Percentiles rank a stretch among this genome's conserved stretches.
Evolutionary conservation across 2,113 vertebrate species (phyloP).

Genomic region (Crotalus tigris): DNA sequence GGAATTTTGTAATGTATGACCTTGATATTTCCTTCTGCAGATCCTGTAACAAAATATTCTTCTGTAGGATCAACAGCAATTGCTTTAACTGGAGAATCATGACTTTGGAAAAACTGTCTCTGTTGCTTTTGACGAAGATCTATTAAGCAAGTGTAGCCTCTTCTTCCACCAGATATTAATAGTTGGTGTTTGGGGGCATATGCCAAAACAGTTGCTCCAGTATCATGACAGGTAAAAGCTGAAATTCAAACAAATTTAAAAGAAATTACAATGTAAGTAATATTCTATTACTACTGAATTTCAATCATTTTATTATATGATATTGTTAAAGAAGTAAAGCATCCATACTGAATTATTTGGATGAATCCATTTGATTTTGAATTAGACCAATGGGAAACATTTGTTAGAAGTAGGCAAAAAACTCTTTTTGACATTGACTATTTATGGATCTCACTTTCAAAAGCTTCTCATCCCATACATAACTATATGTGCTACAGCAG

Average conservation of each 20-base stretch:
- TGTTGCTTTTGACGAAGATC: conserved; percentile 86
- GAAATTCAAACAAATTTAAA: conserved; percentile 49
- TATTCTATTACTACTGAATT: not conserved
- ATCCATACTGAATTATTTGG: not conserved
- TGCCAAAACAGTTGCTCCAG: conserved; percentile 89
- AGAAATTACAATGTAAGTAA: not conserved
- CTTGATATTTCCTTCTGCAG: conserved; percentile 97
- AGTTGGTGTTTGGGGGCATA: conserved; percentile 91
- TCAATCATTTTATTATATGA: not conserved
- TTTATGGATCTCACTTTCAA: not conserved
- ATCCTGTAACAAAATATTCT: conserved; percentile 93
- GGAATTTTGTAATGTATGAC: conserved; percentile 61
- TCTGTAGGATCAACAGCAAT: conserved; percentile 88
- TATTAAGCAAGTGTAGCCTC: conserved; percentile 88
- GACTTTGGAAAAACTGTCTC: conserved; percentile 91
- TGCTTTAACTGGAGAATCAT: conserved; percentile 94
- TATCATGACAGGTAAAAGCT: conserved; percentile 94
- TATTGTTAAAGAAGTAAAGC: not conserved
- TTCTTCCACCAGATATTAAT: conserved; percentile 91
- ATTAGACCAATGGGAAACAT: not conserved
- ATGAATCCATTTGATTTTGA: not conserved
- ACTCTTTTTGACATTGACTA: not conserved
- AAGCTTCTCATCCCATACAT: not conserved
- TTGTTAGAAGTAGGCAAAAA: not conserved
- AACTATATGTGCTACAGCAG: too few species aligned